Percentiles rank a stretch among this genome's conserved stretches.
Conservation (phyloP, 2,797 vertebrate genomes). For the Acrocephalus scirpaceus region DNA sequence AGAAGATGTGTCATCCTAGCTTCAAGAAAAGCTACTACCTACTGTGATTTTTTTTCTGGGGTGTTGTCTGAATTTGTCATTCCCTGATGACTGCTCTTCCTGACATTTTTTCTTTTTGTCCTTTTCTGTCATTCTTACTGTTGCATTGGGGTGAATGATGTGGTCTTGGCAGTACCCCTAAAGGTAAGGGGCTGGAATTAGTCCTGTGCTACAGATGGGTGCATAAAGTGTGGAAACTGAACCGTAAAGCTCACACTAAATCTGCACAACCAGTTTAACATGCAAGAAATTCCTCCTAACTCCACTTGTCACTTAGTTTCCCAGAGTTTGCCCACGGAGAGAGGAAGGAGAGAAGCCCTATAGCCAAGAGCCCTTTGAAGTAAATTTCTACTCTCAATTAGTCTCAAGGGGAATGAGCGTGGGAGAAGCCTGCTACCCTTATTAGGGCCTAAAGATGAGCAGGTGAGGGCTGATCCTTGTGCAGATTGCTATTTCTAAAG, state of each 20-base stretch:
- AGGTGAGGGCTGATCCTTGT: not conserved
- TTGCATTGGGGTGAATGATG: not conserved
- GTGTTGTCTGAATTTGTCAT: not conserved
- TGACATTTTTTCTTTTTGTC: not conserved
- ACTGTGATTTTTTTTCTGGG: not conserved
- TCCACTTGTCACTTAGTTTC: not conserved
- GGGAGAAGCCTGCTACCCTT: not conserved
- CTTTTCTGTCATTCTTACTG: not conserved
- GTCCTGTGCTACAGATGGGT: not conserved
- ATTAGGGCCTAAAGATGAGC: not conserved
- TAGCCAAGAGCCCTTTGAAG: slow-evolving; percentile 20
- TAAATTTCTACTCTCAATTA: slow-evolving; percentile 19
- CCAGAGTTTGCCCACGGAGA: not conserved
- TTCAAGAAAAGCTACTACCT: not conserved
- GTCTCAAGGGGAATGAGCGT: not conserved
- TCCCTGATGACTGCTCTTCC: not conserved
- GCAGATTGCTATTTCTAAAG: not conserved
- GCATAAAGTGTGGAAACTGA: not conserved
- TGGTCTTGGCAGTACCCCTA: not conserved
- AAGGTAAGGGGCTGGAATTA: not conserved
- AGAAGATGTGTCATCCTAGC: not conserved
- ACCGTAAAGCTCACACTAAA: not conserved
- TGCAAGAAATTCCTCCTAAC: not conserved
- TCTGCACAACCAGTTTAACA: not conserved
- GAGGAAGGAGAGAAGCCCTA: not conserved